phyloP scores from a whole-genome alignment of 2,888 invertebrate genomes.

The Leucoma salicis region DNA sequence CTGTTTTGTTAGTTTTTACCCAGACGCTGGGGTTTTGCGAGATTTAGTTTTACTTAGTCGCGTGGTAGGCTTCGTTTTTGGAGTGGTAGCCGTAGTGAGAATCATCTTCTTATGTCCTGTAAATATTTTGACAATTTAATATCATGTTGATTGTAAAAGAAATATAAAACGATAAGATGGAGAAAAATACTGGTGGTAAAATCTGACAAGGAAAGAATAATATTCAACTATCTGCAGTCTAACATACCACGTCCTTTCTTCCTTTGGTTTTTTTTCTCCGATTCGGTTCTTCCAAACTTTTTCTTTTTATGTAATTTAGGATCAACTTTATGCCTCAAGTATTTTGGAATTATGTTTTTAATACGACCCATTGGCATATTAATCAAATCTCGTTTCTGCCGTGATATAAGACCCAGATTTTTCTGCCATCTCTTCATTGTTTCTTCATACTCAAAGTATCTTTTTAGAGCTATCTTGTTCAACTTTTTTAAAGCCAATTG shows the following conservation, averaged over 20 bases:
- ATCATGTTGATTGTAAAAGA: too few species aligned
- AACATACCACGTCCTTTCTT: constrained; percentile 11
- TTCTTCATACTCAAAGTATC: constrained; percentile 44
- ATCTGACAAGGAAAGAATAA: not conserved
- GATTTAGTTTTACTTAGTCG: not conserved
- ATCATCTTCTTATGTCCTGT: constrained; percentile 3
- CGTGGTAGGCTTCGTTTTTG: constrained; percentile 3
- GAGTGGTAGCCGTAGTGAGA: constrained; percentile 2
- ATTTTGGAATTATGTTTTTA: constrained; percentile 59
- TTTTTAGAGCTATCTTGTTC: constrained; percentile 40
- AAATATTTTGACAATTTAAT: not conserved
- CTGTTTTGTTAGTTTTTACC: not conserved
- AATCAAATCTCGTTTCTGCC: constrained; percentile 44
- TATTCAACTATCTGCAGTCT: not conserved
- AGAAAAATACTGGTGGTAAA: not conserved
- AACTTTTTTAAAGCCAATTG: constrained; percentile 44
- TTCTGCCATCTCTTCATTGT: constrained; percentile 58
- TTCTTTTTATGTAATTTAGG: constrained; percentile 37
- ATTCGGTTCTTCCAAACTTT: constrained; percentile 9
- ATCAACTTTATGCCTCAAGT: constrained; percentile 53
- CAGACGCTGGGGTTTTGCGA: not conserved
- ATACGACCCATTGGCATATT: constrained; percentile 39
- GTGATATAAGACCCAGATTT: constrained; percentile 38
- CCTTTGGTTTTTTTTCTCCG: not conserved
- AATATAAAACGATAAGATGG: too few species aligned